Conservation (phyloP, 2,888 invertebrate genomes). For the Hermaeophaga mercurialis region DNA sequence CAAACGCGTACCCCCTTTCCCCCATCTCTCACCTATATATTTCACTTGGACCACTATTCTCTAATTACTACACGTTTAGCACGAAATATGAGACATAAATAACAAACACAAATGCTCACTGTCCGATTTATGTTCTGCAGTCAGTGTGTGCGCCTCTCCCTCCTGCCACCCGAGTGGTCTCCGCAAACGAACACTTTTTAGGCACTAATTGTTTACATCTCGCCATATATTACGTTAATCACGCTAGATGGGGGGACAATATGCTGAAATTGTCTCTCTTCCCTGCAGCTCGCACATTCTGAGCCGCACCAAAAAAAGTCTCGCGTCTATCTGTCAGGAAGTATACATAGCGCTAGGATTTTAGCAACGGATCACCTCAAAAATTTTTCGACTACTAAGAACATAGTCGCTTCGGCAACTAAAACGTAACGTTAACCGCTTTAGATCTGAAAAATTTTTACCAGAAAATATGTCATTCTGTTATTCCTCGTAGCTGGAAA, state of each 20-base stretch:
- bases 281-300: neutral
- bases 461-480: too few species aligned
- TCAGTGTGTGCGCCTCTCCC: constrained; percentile 37
- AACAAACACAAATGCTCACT: constrained; percentile 56
- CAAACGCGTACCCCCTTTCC: constrained; percentile 27
- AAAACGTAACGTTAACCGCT: too few species aligned
- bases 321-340: neutral
- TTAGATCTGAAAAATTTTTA: too few species aligned
- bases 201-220: constrained; percentile 47
- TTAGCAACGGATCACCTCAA: too few species aligned
- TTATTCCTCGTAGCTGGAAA: too few species aligned
- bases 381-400: too few species aligned
- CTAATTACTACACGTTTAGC: constrained; percentile 59
- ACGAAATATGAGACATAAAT: constrained; percentile 60
- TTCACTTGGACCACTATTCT: constrained; percentile 58
- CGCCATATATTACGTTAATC: constrained; percentile 44
- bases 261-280: constrained; percentile 26
- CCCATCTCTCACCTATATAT: constrained; percentile 54
- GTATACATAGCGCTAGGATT: too few species aligned
- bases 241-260: constrained; percentile 27
- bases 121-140: constrained; percentile 52
- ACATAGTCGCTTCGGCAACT: too few species aligned
- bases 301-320: neutral
- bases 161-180: constrained; percentile 40
- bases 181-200: constrained; percentile 47